Evolutionary conservation across 2,113 vertebrate genomes (phyloP).

Genomic region (Sminthopsis crassicaudata): DNA sequence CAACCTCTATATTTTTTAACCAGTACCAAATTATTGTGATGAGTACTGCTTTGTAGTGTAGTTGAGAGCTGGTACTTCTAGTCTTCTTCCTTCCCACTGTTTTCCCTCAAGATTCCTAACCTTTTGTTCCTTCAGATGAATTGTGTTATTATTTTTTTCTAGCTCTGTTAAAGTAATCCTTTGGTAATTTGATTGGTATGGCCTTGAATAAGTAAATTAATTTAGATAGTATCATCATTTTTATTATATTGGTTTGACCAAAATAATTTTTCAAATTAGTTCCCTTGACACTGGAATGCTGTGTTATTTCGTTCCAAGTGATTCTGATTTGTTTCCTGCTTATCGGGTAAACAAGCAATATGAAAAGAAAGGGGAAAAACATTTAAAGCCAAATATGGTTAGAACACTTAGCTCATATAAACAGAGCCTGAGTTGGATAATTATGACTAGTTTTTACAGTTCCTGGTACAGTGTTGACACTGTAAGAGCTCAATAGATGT

Average conservation of each 20-base stretch:
- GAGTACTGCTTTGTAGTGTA: not conserved
- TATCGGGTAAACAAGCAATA: not conserved
- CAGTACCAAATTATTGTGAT: not conserved
- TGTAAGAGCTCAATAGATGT: not conserved
- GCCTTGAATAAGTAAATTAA: not conserved
- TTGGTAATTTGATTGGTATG: not conserved
- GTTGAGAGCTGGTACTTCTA: not conserved
- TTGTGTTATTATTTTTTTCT: not conserved
- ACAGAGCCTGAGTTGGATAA: not conserved
- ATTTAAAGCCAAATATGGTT: not conserved
- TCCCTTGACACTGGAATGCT: not conserved
- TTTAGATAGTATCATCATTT: not conserved
- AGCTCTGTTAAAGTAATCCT: not conserved
- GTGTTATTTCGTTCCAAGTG: not conserved
- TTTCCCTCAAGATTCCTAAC: not conserved
- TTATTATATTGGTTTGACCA: not conserved
- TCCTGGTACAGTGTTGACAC: not conserved
- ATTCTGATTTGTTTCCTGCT: not conserved
- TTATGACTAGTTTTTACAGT: not conserved
- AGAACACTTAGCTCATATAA: not conserved
- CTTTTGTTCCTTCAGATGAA: not conserved
- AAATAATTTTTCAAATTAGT: not conserved
- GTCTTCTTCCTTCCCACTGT: not conserved
- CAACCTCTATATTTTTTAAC: not conserved
- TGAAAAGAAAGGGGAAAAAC: not conserved